These are phyloP conservation scores for Drosophila conformis DNA, from an alignment of 2,888 invertebrate genomes.

Conservation along the genomic window DNA sequence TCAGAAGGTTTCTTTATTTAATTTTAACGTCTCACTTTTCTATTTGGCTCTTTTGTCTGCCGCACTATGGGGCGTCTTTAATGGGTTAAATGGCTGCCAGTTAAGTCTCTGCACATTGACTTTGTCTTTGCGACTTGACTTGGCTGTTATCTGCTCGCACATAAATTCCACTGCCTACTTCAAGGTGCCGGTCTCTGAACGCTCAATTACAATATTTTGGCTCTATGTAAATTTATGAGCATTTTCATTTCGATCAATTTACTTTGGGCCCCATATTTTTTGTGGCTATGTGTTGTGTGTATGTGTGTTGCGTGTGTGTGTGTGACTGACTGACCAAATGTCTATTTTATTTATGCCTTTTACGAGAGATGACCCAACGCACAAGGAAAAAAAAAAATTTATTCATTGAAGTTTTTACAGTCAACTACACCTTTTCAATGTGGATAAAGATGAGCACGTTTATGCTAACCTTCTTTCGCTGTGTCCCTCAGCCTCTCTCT, in stretches of 20 bases:
- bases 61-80: conserved; percentile 40
- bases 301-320: conserved; percentile 7
- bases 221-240: conserved; percentile 74
- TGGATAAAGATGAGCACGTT: conserved; percentile 59
- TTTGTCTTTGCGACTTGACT: conserved; percentile 4
- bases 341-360: conserved; percentile 72
- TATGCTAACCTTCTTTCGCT: conserved; percentile 2
- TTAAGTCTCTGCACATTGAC: conserved; percentile 7
- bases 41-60: conserved; percentile 17
- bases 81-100: conserved; percentile 65
- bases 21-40: conserved; percentile 51
- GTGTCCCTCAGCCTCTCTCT: background rate
- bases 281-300: background rate
- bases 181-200: conserved; percentile 24
- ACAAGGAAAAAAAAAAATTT: conserved; percentile 45
- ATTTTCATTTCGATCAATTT: conserved; percentile 76
- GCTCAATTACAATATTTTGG: conserved; percentile 69
- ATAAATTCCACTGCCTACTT: conserved; percentile 65
- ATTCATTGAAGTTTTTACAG: conserved; percentile 82
- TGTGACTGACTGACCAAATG: conserved; percentile 44
- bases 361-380: conserved; percentile 57
- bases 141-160: conserved; percentile 43
- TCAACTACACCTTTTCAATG: conserved; percentile 81
- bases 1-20: conserved; percentile 72
- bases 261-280: conserved; percentile 47